Evolutionary conservation across 2,113 vertebrate species (phyloP).

Genomic region (Miniopterus natalensis): DNA sequence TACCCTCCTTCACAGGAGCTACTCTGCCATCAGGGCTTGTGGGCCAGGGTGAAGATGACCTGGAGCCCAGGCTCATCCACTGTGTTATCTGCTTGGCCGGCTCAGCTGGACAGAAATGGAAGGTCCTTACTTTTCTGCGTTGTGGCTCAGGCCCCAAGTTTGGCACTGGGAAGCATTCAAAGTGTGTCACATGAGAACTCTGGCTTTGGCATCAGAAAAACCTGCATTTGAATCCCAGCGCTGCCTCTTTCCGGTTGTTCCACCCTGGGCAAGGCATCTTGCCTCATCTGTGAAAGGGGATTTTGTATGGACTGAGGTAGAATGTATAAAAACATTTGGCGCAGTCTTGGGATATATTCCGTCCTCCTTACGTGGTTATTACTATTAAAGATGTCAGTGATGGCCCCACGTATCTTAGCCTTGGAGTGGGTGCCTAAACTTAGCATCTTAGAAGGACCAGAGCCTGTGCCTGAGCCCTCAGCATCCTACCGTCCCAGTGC

Average conservation of each 20-base stretch:
- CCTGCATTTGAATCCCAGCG: not conserved
- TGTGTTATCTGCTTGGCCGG: not conserved
- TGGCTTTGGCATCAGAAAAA: not conserved
- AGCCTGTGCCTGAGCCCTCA: not conserved
- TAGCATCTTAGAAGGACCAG: not conserved
- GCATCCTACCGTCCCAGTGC: not conserved
- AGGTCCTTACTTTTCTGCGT: not conserved
- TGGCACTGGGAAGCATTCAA: not conserved
- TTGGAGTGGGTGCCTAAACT: not conserved
- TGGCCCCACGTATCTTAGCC: not conserved
- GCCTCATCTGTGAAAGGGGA: not conserved
- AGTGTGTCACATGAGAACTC: not conserved
- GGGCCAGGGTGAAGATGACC: not conserved
- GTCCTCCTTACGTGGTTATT: not conserved
- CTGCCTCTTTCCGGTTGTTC: not conserved
- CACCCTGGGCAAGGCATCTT: not conserved
- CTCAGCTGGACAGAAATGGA: not conserved
- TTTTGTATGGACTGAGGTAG: not conserved
- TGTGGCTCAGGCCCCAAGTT: not conserved
- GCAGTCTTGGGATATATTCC: not conserved
- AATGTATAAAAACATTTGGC: not conserved
- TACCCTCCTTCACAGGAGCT: not conserved
- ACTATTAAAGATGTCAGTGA: not conserved
- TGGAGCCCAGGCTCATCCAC: not conserved
- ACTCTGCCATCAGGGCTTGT: not conserved